Percentiles rank a stretch among this genome's conserved stretches.
These are phyloP conservation scores for Anagyrus pseudococci DNA, from an alignment of 2,888 invertebrate genomes.

Conservation along the genomic window DNA sequence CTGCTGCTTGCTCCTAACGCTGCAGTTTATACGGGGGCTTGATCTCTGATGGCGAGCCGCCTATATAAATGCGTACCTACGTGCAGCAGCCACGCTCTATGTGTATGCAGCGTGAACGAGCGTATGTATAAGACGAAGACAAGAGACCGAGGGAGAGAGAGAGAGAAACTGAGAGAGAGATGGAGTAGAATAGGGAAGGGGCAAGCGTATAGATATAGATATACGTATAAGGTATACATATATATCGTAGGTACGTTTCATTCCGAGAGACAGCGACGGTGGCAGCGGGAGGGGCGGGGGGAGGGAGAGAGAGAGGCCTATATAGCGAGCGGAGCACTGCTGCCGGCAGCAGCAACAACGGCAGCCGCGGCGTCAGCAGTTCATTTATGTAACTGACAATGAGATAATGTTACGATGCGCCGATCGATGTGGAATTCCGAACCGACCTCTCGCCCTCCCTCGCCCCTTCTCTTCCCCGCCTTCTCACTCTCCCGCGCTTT, in stretches of 20 bases:
- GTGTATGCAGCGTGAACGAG: neutral
- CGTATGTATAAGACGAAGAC: neutral
- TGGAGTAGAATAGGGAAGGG: slow-evolving; percentile 1
- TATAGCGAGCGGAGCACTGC: too few relatives aligned
- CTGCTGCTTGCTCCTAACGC: too few relatives aligned
- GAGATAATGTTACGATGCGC: slow-evolving; percentile 31
- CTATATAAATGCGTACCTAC: slow-evolving; percentile 1
- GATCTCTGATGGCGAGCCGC: slow-evolving; percentile 31
- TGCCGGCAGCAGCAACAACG: too few relatives aligned
- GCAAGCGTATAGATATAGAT: slow-evolving; percentile 2
- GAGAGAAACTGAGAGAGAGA: neutral
- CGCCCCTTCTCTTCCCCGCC: neutral
- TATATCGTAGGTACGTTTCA: neutral
- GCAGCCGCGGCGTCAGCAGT: neutral
- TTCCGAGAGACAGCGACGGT: neutral
- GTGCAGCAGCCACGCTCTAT: neutral
- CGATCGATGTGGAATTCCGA: slow-evolving; percentile 36
- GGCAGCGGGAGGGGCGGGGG: too few relatives aligned
- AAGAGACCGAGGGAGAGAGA: too few relatives aligned
- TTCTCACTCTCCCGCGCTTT: slow-evolving; percentile 5
- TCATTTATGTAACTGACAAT: slow-evolving; percentile 33
- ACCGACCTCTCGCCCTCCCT: slow-evolving; percentile 16
- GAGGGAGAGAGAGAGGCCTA: too few relatives aligned
- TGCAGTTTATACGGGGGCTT: too few relatives aligned
- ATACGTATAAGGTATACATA: slow-evolving; percentile 4